Percentiles rank a stretch among this genome's conserved stretches.
Conservation (phyloP, 2,888 invertebrate species). For the Neocrepidodera transversa region DNA sequence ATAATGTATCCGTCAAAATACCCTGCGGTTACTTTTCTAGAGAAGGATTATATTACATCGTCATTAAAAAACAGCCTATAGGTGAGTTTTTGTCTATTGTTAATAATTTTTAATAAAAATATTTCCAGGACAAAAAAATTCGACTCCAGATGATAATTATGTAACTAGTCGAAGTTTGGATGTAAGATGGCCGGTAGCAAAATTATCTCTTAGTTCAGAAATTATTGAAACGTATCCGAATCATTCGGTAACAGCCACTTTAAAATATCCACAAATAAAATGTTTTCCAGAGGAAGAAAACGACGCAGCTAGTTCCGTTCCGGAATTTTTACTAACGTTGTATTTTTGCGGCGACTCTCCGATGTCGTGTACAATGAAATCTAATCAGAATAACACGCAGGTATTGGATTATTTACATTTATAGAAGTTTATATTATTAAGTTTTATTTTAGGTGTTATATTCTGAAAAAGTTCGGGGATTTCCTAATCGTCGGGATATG, state of each 20-base stretch:
- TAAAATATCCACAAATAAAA: slow-evolving; percentile 77
- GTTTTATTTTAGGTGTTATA: slow-evolving; percentile 68
- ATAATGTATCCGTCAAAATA: slow-evolving; percentile 56
- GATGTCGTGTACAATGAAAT: slow-evolving; percentile 67
- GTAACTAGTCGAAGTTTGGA: slow-evolving; percentile 69
- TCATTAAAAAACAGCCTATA: slow-evolving; percentile 58
- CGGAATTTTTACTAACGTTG: slow-evolving; percentile 80
- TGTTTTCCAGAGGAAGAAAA: slow-evolving; percentile 70
- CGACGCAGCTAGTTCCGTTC: slow-evolving; percentile 60
- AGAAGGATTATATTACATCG: slow-evolving; percentile 71
- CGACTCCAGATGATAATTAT: slow-evolving; percentile 41
- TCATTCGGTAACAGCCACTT: slow-evolving; percentile 73
- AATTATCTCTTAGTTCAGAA: slow-evolving; percentile 75
- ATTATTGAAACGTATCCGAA: slow-evolving; percentile 82
- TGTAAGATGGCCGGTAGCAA: slow-evolving; percentile 81
- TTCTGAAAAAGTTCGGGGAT: slow-evolving; percentile 77
- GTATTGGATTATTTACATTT: background rate
- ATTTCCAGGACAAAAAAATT: slow-evolving; percentile 33
- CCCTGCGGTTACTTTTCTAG: slow-evolving; percentile 78
- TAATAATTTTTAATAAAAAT: background rate
- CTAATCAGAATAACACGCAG: slow-evolving; percentile 10
- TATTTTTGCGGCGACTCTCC: slow-evolving; percentile 82
- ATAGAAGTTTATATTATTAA: background rate
- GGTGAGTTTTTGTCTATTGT: slow-evolving; percentile 29
- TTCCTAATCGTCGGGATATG: slow-evolving; percentile 74